A percentile compares a stretch with the other conserved stretches of the same genome.
phyloP scores from a whole-genome alignment of 2,888 invertebrate genomes.

The Dynastes hyllus region DNA sequence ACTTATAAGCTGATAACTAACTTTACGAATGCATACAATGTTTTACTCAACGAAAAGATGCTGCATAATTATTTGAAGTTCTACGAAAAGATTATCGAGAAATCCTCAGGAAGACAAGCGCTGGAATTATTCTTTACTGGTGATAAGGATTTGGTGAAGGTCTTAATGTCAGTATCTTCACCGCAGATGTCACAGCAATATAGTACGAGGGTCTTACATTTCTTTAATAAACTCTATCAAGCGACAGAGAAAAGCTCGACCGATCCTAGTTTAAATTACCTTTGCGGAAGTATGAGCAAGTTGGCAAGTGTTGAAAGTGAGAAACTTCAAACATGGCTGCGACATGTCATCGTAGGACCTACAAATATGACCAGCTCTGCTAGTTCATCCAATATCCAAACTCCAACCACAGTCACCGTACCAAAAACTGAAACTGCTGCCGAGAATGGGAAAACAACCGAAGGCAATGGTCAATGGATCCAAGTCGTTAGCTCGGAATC shows the following conservation, averaged over 20 bases:
- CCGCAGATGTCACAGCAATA: slow-evolving; percentile 82
- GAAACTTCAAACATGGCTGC: slow-evolving; percentile 78
- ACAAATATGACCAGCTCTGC: slow-evolving; percentile 69
- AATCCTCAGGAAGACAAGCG: slow-evolving; percentile 86
- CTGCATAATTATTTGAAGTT: slow-evolving; percentile 84
- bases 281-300: slow-evolving; percentile 80
- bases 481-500: slow-evolving; percentile 58
- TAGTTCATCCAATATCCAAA: slow-evolving; percentile 73
- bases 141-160: slow-evolving; percentile 82
- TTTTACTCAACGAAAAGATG: slow-evolving; percentile 76
- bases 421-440: slow-evolving; percentile 66
- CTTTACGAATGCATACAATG: slow-evolving; percentile 71
- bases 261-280: slow-evolving; percentile 77
- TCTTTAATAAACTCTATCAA: slow-evolving; percentile 84
- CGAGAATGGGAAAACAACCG: slow-evolving; percentile 53
- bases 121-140: slow-evolving; percentile 87
- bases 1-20: slow-evolving; percentile 81
- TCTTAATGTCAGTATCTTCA: slow-evolving; percentile 87
- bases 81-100: slow-evolving; percentile 90
- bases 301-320: slow-evolving; percentile 78
- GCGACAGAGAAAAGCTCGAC: slow-evolving; percentile 77
- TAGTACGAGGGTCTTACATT: slow-evolving; percentile 85
- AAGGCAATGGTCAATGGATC: slow-evolving; percentile 60
- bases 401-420: slow-evolving; percentile 72
- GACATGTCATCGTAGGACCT: slow-evolving; percentile 79